A percentile compares a stretch with the other conserved stretches of the same genome.
Evolutionary conservation across 2,797 vertebrate species (phyloP).

Genomic region (Ispidina picta): DNA sequence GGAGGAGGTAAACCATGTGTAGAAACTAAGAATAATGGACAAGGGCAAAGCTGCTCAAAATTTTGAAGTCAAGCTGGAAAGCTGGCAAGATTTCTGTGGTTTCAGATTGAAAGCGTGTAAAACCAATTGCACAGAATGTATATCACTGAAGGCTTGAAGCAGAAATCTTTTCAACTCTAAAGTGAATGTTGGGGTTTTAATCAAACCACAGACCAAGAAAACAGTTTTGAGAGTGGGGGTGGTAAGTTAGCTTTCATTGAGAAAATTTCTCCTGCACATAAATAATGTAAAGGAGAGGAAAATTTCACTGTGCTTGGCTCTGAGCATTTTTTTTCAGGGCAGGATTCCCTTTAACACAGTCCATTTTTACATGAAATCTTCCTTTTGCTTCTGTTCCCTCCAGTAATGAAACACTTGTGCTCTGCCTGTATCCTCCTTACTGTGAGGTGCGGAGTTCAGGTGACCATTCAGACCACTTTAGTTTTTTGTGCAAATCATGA

Average conservation of each 20-base stretch:
- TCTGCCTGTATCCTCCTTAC: rapidly evolving
- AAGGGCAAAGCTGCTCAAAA: neutral
- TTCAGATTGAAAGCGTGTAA: neutral
- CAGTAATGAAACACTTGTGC: neutral
- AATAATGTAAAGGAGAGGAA: neutral
- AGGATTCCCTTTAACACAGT: neutral
- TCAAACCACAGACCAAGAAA: neutral
- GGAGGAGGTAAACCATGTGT: neutral
- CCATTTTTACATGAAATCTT: neutral
- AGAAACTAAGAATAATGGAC: neutral
- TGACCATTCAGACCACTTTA: neutral
- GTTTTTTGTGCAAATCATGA: neutral
- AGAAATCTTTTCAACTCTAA: conserved; percentile 3
- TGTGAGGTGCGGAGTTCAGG: neutral
- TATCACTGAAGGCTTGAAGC: neutral
- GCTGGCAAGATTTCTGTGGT: neutral
- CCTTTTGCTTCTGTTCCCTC: neutral
- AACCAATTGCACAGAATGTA: neutral
- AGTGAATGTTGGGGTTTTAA: neutral
- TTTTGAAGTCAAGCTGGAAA: neutral
- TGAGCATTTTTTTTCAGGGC: neutral
- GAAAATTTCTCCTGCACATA: neutral
- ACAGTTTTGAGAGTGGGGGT: neutral
- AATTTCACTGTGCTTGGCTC: neutral
- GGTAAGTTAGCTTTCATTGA: neutral